phyloP scores from a whole-genome alignment of 1,140 invertebrate species.

The Sitobion miscanthi region DNA sequence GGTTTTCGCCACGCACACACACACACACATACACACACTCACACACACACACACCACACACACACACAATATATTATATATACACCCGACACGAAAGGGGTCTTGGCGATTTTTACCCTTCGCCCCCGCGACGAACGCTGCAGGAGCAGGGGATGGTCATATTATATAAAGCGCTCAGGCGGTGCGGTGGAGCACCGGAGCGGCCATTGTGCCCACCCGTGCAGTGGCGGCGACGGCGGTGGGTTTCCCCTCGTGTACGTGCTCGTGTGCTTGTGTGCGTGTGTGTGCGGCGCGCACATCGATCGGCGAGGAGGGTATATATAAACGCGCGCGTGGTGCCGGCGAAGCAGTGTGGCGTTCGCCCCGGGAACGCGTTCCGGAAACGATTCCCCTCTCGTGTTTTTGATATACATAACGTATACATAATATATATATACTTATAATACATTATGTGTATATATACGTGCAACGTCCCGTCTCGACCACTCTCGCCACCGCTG shows the following conservation, averaged over 20 bases:
- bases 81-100: background rate
- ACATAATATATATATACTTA: background rate
- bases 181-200: background rate
- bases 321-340: background rate
- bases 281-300: conserved; percentile 11
- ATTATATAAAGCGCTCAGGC: background rate
- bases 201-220: background rate
- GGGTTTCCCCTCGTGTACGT: background rate
- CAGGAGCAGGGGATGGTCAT: background rate
- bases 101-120: conserved; percentile 21
- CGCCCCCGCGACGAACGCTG: background rate
- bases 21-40: background rate
- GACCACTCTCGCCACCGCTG: background rate
- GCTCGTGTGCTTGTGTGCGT: background rate
- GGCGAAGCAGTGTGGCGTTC: conserved; percentile 9
- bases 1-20: background rate
- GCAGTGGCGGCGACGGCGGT: background rate
- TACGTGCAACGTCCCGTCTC: background rate
- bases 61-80: background rate
- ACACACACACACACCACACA: background rate
- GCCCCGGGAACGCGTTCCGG: conserved; percentile 38
- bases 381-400: conserved; percentile 38
- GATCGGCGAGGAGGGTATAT: conserved; percentile 30
- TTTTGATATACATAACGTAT: conserved; percentile 25
- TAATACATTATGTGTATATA: background rate